Evolutionary conservation across 1,140 invertebrate genomes (phyloP), one percentile per base, ranked within the genome.

Genomic region (Ceratoteleas bidentatus): DNA sequence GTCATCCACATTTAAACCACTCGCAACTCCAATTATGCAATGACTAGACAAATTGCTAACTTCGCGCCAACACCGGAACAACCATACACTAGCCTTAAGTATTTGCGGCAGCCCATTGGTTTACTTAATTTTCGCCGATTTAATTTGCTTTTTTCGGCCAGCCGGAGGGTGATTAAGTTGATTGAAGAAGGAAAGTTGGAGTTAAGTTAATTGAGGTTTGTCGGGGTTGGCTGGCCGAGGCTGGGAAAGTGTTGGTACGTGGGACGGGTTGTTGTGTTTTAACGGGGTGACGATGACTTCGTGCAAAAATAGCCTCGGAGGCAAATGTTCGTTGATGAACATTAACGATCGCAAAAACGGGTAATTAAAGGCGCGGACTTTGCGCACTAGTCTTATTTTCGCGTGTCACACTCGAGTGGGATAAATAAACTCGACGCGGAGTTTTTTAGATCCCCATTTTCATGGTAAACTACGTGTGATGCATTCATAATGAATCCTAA

Each of bases 121-220:
- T 62, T 56, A 56, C 24, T 73, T 53, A n/a, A 75, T 66, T 60
- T 66, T 75, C 16, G 43, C 6, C 53, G 62, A 53, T 49, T 64
- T 56, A 73, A 47, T 73, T 73, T 14, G 53, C 16, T 47, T 72
- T 62, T 74, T 45, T 56, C 49, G 33, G 43, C 40, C 13, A 54
- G 60, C 10, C 33, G 24, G 40, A 75, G 40, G 58, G 62, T 75
- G 45, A 75, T 66, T 75, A 68, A 76, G 52, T 61, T 76, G 64
- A 76, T 76, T 76, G 64, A 68, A 76, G 73, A 68, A 68, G 43
- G 15, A 62, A 49, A 76, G 56, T 76, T 45, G 15, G 56, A 60
- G 58, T 68, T 68, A 68, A 76, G 64, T 77, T 77, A 77, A 77
- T 77, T 77, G 53, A 45, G 64, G 65, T 57, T 69, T 56, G 73